A percentile compares a stretch with the other conserved stretches of the same genome.
Evolutionary conservation across 2,797 vertebrate genomes (phyloP).

Genomic region (Pygocentrus nattereri): DNA sequence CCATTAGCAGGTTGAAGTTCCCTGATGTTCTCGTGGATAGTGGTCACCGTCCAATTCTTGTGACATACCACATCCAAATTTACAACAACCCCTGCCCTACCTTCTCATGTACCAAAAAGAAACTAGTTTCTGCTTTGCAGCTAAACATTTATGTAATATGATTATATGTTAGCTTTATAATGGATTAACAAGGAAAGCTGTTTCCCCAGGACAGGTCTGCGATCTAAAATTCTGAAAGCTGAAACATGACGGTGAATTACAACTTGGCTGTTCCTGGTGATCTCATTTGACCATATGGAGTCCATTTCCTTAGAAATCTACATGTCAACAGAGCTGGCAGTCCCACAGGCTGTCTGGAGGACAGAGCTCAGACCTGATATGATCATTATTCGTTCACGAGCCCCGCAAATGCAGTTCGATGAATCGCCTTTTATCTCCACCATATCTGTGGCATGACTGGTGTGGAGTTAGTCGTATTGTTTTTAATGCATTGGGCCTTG

Average conservation of each 20-base stretch:
- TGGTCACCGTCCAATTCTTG: not conserved
- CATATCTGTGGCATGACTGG: slow-evolving; percentile 48
- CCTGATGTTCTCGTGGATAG: not conserved
- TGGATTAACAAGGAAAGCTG: not conserved
- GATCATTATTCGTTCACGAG: slow-evolving; percentile 49
- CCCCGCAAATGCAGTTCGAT: slow-evolving; percentile 52
- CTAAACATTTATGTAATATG: too few relatives aligned
- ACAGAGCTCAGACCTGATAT: slow-evolving; percentile 49
- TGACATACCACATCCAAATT: not conserved
- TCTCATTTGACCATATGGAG: slow-evolving; percentile 66
- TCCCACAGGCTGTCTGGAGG: slow-evolving; percentile 60
- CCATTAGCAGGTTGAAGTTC: slow-evolving; percentile 16
- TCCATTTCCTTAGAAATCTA: slow-evolving; percentile 64
- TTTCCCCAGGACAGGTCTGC: not conserved
- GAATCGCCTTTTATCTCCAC: slow-evolving; percentile 46
- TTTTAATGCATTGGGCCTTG: slow-evolving; percentile 60
- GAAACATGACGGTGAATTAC: slow-evolving; percentile 38
- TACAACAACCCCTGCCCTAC: not conserved
- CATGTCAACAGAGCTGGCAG: slow-evolving; percentile 61
- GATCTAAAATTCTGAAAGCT: slow-evolving; percentile 20
- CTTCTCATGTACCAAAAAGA: not conserved
- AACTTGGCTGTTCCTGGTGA: slow-evolving; percentile 50
- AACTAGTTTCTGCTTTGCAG: not conserved
- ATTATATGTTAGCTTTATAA: not conserved
- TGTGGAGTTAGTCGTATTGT: slow-evolving; percentile 53